Evolutionary conservation across 2,888 invertebrate genomes (phyloP), one percentile per base, ranked within the genome.

Genomic region (Bembecia ichneumoniformis): DNA sequence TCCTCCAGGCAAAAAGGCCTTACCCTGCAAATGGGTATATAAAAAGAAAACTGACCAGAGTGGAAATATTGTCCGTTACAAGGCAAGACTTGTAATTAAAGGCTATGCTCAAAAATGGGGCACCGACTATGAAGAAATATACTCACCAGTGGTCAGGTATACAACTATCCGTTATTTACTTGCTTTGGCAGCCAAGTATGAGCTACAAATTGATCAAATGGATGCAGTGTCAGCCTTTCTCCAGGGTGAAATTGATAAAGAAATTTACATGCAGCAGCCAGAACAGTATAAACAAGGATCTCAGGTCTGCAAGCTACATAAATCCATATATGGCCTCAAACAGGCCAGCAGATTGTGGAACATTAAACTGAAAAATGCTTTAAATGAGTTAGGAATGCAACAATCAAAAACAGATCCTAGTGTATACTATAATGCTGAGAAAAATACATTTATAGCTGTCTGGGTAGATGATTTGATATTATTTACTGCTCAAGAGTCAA

Each of bases 211-310:
- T 10, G 5, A 35, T 47, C 59, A 59, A 28, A 56, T 60, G 57
- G 60, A 59, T 56, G 60, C 56, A 0, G 46, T 60, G 43, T 50
- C 28, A 47, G 59, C 60, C 2, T 62, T 62, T 47, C 55, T 64
- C 15, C 58, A 58, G 20, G 62, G 59, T 13, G 50, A 60, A 5
- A 58, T 60, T 28, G 58, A 61, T 10, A 52, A 16, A 2, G 61
- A 62, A 1, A 59, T 62, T 1, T 62, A 59, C 13, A 62, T 62
- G 58, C 13, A 7, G 47, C 59, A 63, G 34, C 59, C 59, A 47
- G 54, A 53, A 43, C 1, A 10, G 0, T 51, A 44, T 34, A 28
- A 35, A 35, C 5, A 35, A 35, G 10, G 10, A 7, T 35, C 35
- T 35, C 35, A 35, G 10, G 35, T 35, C 4, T 35, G 35, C 10